phyloP scores from a whole-genome alignment of 2,113 vertebrate genomes.

The Aegotheles bennettii region DNA sequence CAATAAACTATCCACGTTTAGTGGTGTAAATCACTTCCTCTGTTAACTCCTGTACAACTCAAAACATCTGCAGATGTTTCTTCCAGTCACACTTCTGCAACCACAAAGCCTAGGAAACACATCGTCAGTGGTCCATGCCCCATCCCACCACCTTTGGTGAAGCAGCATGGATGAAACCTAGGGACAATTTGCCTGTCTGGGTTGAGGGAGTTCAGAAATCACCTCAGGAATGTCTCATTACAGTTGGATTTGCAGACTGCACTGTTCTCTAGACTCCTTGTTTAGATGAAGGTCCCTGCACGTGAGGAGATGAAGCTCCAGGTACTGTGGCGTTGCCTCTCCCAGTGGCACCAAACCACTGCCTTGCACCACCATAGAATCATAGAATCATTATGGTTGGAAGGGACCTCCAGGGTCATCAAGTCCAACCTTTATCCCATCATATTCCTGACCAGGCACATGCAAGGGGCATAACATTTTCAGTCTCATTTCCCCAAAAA shows the following conservation, averaged over 20 bases:
- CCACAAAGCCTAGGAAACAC: not conserved
- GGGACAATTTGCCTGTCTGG: not conserved
- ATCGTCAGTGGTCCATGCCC: not conserved
- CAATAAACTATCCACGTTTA: not conserved
- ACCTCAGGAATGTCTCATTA: not conserved
- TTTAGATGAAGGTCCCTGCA: not conserved
- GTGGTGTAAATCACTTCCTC: not conserved
- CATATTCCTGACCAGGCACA: too few species aligned
- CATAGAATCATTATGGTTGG: too few species aligned
- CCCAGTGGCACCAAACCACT: accelerated
- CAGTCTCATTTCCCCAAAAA: not conserved
- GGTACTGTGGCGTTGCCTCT: not conserved
- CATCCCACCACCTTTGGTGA: accelerated
- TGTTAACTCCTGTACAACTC: not conserved
- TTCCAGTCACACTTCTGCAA: not conserved
- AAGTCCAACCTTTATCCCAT: too few species aligned
- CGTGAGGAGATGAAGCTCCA: not conserved
- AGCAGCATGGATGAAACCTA: not conserved
- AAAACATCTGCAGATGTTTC: not conserved
- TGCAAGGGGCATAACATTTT: not conserved
- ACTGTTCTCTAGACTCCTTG: not conserved
- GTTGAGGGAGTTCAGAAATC: not conserved
- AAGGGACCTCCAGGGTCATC: too few species aligned
- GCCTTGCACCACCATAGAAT: too few species aligned
- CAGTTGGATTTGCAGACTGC: not conserved